Evolutionary conservation across 37 sponge, comb jelly and placozoan species (phyloP).

Genomic region (Eunapius fragilis): DNA sequence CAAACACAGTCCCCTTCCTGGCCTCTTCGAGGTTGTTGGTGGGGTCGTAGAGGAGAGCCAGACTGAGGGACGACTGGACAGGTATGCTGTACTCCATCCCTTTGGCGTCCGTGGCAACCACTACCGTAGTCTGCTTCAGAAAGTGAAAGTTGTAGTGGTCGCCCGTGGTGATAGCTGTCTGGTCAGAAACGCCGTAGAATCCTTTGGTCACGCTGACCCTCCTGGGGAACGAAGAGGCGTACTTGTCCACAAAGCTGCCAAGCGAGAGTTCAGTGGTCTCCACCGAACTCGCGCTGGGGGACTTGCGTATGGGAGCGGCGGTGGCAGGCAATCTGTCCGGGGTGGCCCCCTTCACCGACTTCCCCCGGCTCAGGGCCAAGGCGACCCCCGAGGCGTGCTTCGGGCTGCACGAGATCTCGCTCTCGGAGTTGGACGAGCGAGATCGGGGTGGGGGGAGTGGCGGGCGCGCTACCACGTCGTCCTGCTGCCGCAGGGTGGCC

Average conservation of each 20-base stretch:
- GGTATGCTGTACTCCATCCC: constrained; percentile 26
- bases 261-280: neutral
- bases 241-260: neutral
- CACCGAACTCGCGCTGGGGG: neutral
- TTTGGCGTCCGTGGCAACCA: neutral
- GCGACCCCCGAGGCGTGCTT: neutral
- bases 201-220: constrained; percentile 51
- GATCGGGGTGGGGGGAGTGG: neutral
- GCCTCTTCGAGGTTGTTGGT: constrained; percentile 41
- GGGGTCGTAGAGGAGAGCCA: constrained; percentile 48
- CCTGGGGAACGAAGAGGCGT: constrained; percentile 13
- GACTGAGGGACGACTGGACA: constrained; percentile 40
- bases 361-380: neutral
- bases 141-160: constrained; percentile 57
- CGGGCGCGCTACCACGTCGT: neutral
- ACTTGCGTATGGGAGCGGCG: neutral
- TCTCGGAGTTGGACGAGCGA: neutral
- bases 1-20: constrained; percentile 8
- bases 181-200: constrained; percentile 50
- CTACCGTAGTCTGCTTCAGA: constrained; percentile 59
- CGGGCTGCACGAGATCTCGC: neutral
- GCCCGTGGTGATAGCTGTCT: constrained; percentile 48
- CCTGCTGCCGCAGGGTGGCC: neutral
- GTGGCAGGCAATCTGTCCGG: neutral
- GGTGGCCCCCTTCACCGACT: neutral